Evolutionary conservation across 2,888 invertebrate genomes (phyloP).

Genomic region (Morpho achilles): DNA sequence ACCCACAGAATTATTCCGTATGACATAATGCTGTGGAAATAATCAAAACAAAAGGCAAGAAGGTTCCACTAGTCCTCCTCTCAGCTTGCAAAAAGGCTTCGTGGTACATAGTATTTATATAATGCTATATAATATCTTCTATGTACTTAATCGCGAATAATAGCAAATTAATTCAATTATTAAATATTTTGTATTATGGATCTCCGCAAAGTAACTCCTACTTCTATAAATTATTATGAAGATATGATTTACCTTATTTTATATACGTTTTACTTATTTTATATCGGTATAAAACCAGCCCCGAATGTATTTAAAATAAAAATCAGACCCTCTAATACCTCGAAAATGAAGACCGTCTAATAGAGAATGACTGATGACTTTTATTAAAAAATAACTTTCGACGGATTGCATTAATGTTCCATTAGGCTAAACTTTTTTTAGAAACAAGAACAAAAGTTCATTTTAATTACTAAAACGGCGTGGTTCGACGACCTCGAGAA

Average conservation of each 20-base stretch:
- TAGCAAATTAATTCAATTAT: too few species aligned
- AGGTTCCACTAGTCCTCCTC: neutral
- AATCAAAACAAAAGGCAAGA: too few species aligned
- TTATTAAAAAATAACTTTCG: conserved; percentile 30
- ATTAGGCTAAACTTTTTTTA: conserved; percentile 33
- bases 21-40: too few species aligned
- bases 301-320: conserved; percentile 6
- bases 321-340: conserved; percentile 1
- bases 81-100: too few species aligned
- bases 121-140: too few species aligned
- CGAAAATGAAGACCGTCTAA: conserved; percentile 11
- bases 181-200: too few species aligned
- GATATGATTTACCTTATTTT: neutral
- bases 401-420: conserved; percentile 33
- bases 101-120: too few species aligned
- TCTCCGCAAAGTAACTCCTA: too few species aligned
- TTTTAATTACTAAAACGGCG: conserved; percentile 56
- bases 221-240: too few species aligned
- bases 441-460: conserved; percentile 46
- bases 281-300: neutral
- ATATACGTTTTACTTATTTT: too few species aligned
- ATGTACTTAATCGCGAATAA: too few species aligned
- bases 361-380: conserved; percentile 27
- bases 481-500: conserved; percentile 52
- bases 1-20: too few species aligned